phyloP scores from a whole-genome alignment of 2,113 vertebrate genomes.

The Epinephelus cyanopodus region DNA sequence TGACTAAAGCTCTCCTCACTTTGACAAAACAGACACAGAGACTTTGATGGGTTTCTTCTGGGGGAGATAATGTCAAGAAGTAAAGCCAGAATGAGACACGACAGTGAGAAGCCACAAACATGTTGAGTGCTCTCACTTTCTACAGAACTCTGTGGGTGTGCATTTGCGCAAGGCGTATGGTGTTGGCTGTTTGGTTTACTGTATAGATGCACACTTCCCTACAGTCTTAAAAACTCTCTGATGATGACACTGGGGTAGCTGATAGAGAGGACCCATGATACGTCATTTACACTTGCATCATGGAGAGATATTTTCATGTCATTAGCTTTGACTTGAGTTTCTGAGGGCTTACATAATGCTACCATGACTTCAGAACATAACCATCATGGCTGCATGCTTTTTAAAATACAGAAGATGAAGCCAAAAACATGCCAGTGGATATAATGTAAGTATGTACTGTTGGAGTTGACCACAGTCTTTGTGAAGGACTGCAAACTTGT shows the following conservation, averaged over 20 bases:
- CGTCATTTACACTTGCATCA: neutral
- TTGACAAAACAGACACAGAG: neutral
- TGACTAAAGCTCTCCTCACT: constrained; percentile 27
- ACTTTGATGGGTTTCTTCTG: constrained; percentile 8
- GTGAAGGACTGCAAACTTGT: neutral
- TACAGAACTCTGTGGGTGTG: constrained; percentile 75
- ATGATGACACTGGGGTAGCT: constrained; percentile 14
- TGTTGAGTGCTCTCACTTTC: constrained; percentile 64
- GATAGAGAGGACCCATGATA: neutral
- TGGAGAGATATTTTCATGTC: neutral
- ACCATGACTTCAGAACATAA: neutral
- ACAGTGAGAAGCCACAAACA: constrained; percentile 69
- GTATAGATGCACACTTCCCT: constrained; percentile 32
- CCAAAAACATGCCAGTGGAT: neutral
- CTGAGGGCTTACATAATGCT: neutral
- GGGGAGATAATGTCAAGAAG: constrained; percentile 10
- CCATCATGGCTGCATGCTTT: no score
- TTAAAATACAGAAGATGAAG: neutral
- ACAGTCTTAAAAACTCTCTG: constrained; percentile 28
- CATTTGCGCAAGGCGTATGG: constrained; percentile 40
- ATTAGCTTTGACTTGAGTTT: neutral
- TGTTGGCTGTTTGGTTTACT: constrained; percentile 44
- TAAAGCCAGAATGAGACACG: constrained; percentile 49
- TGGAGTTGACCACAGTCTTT: neutral
- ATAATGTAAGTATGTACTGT: no score